Base-by-base conservation (phyloP, 2,113 vertebrate species). In the Collichthys lucidus region DNA sequence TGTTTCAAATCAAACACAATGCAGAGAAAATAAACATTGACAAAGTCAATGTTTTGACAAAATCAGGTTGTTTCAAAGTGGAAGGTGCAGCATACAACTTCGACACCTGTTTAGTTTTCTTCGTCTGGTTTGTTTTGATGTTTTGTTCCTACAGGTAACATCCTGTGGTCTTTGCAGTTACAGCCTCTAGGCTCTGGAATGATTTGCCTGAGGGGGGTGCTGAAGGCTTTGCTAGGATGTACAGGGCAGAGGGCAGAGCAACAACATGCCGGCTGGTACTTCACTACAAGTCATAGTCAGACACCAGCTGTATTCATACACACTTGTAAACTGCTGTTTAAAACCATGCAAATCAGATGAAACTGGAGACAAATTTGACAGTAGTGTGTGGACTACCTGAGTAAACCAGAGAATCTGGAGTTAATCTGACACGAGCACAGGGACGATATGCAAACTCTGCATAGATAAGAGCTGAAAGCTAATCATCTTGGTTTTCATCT, bases 131-230 rank as follows among this genome's bases (percentile, higher is more conserved):
- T 79, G 50, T 31, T 68, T 2, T 56, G 10, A 71, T 53, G 65
- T 57, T 78, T 42, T 5, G 20, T 64, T 59, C 40, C 53, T 19
- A 11, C 10, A 20, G 12, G 17, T 53, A 44, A 50, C 46, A 44
- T 31, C 15, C 6, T 29, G 19, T 31, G 44, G 24, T 46, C 24
- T 55, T 35, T 69, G 46, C 61, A 68, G 40, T 35, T 10, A 0
- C 17, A 68, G 35, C 68, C 50, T 63, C 12, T 59, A 2, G 65
- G 49, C 56, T 62, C 46, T 16, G 53, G 53, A 55, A 16, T 20
- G 55, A 55, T 77, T 66, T 82, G 80, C 86, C 86, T 74, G 67
- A 61, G 50, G 75, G 62, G 62, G 60, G 57, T 60, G 86, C 83
- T 80, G 56, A 52, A 80, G 79, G 70, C 59, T 49, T 62, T 72